Base-by-base conservation (phyloP, 30 jellyfish, hydroid and myxozoan species). In the Euphysa ruthae region DNA sequence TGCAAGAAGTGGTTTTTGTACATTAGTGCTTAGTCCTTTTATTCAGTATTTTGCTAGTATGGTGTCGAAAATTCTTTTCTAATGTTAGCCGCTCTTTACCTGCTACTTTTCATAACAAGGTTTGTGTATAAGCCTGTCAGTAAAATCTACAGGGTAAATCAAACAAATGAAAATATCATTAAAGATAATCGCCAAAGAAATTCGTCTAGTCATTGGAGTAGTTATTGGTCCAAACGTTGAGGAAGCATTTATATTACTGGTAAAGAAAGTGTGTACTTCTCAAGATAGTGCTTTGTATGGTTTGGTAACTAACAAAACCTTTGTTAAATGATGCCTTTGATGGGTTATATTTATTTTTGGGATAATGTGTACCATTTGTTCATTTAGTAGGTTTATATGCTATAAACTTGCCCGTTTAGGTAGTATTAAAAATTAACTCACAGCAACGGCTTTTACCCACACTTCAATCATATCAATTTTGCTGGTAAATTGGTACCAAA, bases 1-100 rank as follows among this genome's bases (percentile, higher is more conserved):
- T 61, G 43, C 98, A 1, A 95, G 98, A 71, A 82, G 95, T 76
- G 98, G 98, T 2, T 43, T 90, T 34, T 95, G 98, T 21, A 90
- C 98, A 6, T 70, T 90, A n/a, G 93, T 71, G 14, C 77, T 90
- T 25, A 90, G 98, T 61, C 98, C 98, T n/a, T 73, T 77, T 31
- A 50, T 74, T 6, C 93, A 82, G 55, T 75, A 58, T 71, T 55
- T 81, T 7, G 82, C 92, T 8, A 35, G 27, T 52, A 74, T 27
- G 98, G 98, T 32, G 65, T 90, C n/a, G 43, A 66, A 26, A 64
- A 81, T 61, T 43, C 79, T 25, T 65, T 90, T 16, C 71, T 90
- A 43, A 61, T 70, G 35, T 71, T 90, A 22, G 95, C 95, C 1
- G 30, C 83, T 6, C 22, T 81, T 6, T 83, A 90, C 70, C 79